Percentiles rank a stretch among this genome's conserved stretches.
phyloP scores from a whole-genome alignment of 2,888 invertebrate genomes.

The Nephrotoma guestfalica region DNA sequence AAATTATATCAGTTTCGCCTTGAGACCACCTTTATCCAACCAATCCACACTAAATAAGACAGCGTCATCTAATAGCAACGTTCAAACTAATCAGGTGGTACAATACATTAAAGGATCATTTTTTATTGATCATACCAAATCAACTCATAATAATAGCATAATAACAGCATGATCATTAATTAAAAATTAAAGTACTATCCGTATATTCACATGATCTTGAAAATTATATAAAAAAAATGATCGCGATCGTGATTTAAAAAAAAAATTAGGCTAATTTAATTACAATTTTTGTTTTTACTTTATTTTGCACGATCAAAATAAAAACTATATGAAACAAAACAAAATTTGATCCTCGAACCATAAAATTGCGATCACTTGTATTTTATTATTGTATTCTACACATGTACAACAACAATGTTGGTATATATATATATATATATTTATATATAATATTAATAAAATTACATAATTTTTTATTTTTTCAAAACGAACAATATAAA shows the following conservation, averaged over 20 bases:
- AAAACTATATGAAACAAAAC: background rate
- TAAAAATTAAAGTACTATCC: no score
- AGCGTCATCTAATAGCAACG: no score
- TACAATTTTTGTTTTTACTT: background rate
- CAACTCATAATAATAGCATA: no score
- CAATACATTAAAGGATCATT: no score
- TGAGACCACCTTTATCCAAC: no score
- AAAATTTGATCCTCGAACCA: background rate
- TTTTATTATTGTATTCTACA: background rate
- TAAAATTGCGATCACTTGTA: constrained; percentile 3
- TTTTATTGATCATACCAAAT: no score
- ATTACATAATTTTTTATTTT: background rate
- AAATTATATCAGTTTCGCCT: no score
- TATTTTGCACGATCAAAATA: background rate
- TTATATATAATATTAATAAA: background rate
- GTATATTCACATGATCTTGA: background rate
- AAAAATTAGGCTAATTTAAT: background rate
- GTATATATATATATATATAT: no score
- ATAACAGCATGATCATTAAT: no score
- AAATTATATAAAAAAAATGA: background rate
- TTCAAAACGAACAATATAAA: background rate
- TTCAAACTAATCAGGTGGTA: no score
- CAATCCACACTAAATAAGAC: no score
- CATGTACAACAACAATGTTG: background rate
- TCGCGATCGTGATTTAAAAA: background rate